Evolutionary conservation across 2,888 invertebrate species (phyloP).

Genomic region (Cyaniris semiargus): DNA sequence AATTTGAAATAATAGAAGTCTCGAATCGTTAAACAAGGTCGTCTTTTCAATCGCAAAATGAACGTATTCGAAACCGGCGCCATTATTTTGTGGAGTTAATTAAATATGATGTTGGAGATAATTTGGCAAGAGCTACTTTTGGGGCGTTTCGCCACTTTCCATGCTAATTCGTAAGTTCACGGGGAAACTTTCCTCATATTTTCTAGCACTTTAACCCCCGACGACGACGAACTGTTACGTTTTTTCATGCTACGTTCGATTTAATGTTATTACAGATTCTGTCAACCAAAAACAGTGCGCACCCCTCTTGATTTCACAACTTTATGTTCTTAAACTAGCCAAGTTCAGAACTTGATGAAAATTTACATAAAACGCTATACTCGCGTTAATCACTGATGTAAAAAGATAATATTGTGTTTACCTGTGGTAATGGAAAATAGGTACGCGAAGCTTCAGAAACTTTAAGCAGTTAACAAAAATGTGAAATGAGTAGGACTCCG

Average conservation of each 20-base stretch:
- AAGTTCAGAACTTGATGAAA: too few species aligned
- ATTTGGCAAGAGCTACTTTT: background rate
- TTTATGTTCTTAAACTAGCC: too few species aligned
- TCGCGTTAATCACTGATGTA: background rate
- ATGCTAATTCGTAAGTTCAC: background rate
- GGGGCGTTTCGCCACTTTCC: background rate
- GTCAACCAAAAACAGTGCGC: too few species aligned
- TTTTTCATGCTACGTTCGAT: background rate
- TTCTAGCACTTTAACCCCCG: background rate
- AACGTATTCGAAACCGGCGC: background rate
- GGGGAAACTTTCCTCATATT: background rate
- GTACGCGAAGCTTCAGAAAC: background rate
- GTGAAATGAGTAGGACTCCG: background rate
- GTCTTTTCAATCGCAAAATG: background rate
- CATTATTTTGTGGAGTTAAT: constrained; percentile 7
- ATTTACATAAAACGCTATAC: background rate
- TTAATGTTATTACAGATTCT: too few species aligned
- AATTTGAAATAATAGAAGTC: background rate
- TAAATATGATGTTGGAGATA: constrained; percentile 7
- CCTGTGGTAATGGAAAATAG: too few species aligned
- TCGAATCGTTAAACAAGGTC: constrained; percentile 4
- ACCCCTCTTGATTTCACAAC: too few species aligned
- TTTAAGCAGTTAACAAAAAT: background rate
- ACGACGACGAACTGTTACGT: background rate
- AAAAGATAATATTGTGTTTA: too few species aligned